Percentiles rank a stretch among this genome's conserved stretches.
Evolutionary conservation across 2,888 invertebrate species (phyloP).

Genomic region (Megastigmus dorsalis): DNA sequence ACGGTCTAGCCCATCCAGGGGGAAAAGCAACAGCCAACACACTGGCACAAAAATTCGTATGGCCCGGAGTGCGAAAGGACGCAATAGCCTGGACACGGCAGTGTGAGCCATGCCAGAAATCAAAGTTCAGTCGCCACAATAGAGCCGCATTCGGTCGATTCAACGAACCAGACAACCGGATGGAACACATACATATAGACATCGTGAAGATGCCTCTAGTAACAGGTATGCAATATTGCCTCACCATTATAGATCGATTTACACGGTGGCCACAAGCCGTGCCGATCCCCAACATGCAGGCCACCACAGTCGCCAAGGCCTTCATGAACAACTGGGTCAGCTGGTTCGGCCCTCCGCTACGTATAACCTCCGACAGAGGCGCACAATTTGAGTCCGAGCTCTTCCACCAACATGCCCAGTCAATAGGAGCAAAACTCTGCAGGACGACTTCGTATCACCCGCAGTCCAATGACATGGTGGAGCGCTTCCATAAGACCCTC

Average conservation of each 20-base stretch:
- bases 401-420: constrained; percentile 50
- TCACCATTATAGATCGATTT: no score
- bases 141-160: not conserved
- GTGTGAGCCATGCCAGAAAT: constrained; percentile 66
- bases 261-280: constrained; percentile 66
- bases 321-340: constrained; percentile 63
- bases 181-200: constrained; percentile 41
- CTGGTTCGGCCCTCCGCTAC: constrained; percentile 63
- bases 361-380: constrained; percentile 66
- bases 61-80: constrained; percentile 1
- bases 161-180: not conserved
- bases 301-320: constrained; percentile 61
- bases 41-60: not conserved
- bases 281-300: constrained; percentile 63
- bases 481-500: constrained; percentile 56
- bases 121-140: constrained; percentile 65
- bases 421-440: constrained; percentile 46
- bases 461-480: constrained; percentile 57
- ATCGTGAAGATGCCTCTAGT: constrained; percentile 54
- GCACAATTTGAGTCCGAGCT: constrained; percentile 61
- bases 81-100: constrained; percentile 63
- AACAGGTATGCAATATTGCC: constrained; percentile 62
- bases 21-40: not conserved
- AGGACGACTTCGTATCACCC: constrained; percentile 58
- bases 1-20: not conserved